Conservation (phyloP, 2,888 invertebrate genomes). For the Hypolimnas misippus region DNA sequence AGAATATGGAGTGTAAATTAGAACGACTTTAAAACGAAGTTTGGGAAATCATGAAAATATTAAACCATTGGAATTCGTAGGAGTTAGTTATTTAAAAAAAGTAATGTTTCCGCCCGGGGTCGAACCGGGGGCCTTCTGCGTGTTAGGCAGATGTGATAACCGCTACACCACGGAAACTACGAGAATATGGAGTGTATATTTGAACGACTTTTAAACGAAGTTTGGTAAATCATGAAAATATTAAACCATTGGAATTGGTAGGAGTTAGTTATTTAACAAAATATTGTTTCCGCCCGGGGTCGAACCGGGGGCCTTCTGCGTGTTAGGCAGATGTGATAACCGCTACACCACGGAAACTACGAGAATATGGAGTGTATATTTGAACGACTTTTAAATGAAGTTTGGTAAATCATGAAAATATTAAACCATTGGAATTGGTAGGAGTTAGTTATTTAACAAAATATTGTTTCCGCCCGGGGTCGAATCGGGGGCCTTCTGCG, state of each 20-base stretch:
- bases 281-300: slow-evolving; percentile 95
- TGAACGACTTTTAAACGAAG: too few relatives aligned
- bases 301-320: slow-evolving; percentile 96
- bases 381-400: too few relatives aligned
- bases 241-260: too few relatives aligned
- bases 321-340: slow-evolving; percentile 96
- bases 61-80: too few relatives aligned
- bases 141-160: slow-evolving; percentile 97
- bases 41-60: too few relatives aligned
- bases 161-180: slow-evolving; percentile 93
- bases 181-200: not conserved
- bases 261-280: too few relatives aligned
- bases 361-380: not conserved
- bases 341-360: slow-evolving; percentile 93
- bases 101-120: slow-evolving; percentile 92
- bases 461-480: slow-evolving; percentile 95
- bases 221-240: too few relatives aligned
- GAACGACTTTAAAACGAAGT: too few relatives aligned
- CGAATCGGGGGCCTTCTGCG: slow-evolving; percentile 96
- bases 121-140: slow-evolving; percentile 96
- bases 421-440: too few relatives aligned
- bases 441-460: too few relatives aligned
- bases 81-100: slow-evolving; percentile 48
- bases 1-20: too few relatives aligned
- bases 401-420: too few relatives aligned